Conservation (phyloP, 2,888 invertebrate species). For the Microplitis manilae region DNA sequence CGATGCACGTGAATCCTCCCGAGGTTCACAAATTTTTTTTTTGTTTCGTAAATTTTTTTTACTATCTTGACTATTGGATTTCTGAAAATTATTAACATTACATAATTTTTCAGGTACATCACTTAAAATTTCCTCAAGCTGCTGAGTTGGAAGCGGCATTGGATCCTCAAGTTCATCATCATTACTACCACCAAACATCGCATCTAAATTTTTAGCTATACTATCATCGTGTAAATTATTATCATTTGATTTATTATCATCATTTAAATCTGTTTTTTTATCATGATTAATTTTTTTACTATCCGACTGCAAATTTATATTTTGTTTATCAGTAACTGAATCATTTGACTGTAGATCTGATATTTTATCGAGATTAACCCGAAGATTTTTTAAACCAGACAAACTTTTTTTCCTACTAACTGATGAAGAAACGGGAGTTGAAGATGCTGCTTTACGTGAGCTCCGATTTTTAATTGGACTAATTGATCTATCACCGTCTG, state of each 20-base stretch:
- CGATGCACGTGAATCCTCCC: neutral
- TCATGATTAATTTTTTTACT: neutral
- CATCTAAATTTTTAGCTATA: conserved; percentile 28
- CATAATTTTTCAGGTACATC: neutral
- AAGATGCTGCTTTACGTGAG: neutral
- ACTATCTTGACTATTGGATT: neutral
- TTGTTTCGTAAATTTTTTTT: neutral
- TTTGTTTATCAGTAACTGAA: too few relatives aligned
- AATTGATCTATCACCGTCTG: neutral
- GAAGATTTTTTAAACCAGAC: neutral
- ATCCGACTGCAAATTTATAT: neutral
- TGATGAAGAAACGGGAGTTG: neutral
- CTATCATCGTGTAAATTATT: conserved; percentile 8
- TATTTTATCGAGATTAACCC: neutral
- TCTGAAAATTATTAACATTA: conserved; percentile 5
- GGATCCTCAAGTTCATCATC: conserved; percentile 46
- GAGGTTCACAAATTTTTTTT: neutral
- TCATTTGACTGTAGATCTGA: neutral
- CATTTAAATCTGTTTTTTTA: neutral
- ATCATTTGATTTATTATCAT: conserved; percentile 8
- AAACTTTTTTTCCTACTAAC: neutral
- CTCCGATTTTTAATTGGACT: neutral
- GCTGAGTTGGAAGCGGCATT: conserved; percentile 59
- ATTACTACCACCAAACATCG: conserved; percentile 56
- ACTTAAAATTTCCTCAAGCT: conserved; percentile 58